A percentile compares a stretch with the other conserved stretches of the same genome.
phyloP scores from a whole-genome alignment of 53 echinoderm and acorn worm species.

The Holothuria scabra region DNA sequence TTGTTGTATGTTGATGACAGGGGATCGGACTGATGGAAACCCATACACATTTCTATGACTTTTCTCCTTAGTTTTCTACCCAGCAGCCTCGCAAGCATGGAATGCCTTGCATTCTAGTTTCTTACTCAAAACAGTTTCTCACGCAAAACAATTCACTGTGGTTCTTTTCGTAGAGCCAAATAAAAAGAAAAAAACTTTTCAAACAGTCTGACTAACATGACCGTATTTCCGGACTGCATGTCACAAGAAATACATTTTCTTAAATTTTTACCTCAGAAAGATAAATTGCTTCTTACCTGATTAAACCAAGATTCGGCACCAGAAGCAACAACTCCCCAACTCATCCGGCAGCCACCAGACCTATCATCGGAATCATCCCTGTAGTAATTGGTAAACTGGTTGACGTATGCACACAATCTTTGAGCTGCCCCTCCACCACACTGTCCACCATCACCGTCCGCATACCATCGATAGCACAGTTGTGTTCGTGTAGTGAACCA shows the following conservation, averaged over 20 bases:
- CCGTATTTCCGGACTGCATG: too few relatives aligned
- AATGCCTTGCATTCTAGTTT: too few relatives aligned
- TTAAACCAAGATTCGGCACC: conserved; percentile 5
- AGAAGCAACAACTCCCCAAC: conserved; percentile 1
- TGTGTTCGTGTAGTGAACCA: conserved; percentile 1
- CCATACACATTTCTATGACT: too few relatives aligned
- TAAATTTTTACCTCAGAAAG: not conserved
- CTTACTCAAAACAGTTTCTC: not conserved
- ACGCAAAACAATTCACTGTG: conserved; percentile 3
- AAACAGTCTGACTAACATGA: conserved; percentile 4
- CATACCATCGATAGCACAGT: conserved; percentile 4
- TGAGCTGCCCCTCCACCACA: conserved; percentile 13
- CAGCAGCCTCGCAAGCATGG: too few relatives aligned
- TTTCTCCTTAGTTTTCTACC: too few relatives aligned
- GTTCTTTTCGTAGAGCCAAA: conserved; percentile 8
- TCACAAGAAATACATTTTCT: not conserved
- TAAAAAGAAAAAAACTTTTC: not conserved
- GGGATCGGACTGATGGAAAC: too few relatives aligned
- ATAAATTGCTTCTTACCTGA: conserved; percentile 8
- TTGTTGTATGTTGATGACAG: too few relatives aligned
- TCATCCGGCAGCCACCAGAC: conserved; percentile 4
- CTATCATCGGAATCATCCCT: conserved; percentile 3
- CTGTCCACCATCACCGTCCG: conserved; percentile 13
- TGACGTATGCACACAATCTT: conserved; percentile 7
- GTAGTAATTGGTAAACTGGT: conserved; percentile 4